Evolutionary conservation across 2,113 vertebrate genomes (phyloP).

Genomic region (Emydura subglobosa): DNA sequence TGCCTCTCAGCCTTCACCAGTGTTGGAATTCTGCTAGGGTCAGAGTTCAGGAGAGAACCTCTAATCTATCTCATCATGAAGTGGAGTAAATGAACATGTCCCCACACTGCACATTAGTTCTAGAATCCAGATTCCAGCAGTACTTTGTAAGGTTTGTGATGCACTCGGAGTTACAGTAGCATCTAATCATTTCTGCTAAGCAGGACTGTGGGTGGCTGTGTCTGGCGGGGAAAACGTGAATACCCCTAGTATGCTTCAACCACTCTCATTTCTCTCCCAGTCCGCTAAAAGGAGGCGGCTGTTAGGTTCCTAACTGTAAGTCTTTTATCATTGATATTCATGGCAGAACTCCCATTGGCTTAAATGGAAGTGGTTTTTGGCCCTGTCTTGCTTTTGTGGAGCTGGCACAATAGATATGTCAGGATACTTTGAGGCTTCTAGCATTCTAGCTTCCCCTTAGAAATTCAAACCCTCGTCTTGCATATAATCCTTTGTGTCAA

Average conservation of each 20-base stretch:
- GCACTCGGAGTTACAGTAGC: background rate
- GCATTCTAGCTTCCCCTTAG: slow-evolving; percentile 16
- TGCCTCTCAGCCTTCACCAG: background rate
- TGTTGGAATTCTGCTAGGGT: background rate
- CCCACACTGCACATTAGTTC: background rate
- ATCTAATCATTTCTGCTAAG: background rate
- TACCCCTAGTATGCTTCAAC: background rate
- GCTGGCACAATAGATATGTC: slow-evolving; percentile 41
- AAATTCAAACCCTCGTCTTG: slow-evolving; percentile 57
- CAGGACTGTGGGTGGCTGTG: background rate
- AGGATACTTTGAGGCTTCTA: slow-evolving; percentile 32
- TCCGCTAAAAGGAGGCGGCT: background rate
- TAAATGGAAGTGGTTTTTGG: background rate
- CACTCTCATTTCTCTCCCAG: background rate
- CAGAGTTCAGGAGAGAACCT: background rate
- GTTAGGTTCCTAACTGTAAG: background rate
- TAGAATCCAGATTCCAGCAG: background rate
- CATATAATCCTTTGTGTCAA: slow-evolving; percentile 54
- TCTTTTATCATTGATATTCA: background rate
- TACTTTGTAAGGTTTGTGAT: background rate
- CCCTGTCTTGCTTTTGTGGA: background rate
- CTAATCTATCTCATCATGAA: background rate
- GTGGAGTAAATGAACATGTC: background rate
- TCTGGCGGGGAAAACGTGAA: background rate
- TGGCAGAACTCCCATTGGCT: background rate